Base-by-base conservation (phyloP, 1,140 invertebrate species). In the Pantala flavescens region DNA sequence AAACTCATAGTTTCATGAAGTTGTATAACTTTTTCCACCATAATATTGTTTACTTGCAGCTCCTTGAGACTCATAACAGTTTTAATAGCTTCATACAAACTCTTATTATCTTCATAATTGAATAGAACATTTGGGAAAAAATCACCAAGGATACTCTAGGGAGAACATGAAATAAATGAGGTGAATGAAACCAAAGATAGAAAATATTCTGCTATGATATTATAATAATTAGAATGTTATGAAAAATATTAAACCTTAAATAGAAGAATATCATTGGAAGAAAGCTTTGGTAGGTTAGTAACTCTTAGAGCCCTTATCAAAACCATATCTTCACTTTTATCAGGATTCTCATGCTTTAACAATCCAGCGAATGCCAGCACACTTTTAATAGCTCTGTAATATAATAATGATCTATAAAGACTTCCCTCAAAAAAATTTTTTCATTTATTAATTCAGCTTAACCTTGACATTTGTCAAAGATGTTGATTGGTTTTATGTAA, bases 1-100 rank as follows among this genome's bases (percentile, higher is more conserved):
- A 97, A 94, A 78, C 91, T 89, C 91, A 97, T 93, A 70, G 94
- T 97, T 82, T 97, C 94, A 79, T 95, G 93, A 12, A 96, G 83
- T 82, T 94, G 92, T 70, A 93, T 90, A 24, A 90, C 89, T 86
- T 97, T 97, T 36, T 86, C 83, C 23, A 94, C 86, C 23, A 89
- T 79, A 73, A 88, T 88, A 0, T 82, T 77, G 77, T 89, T 88
- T 0, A 88, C 80, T 81, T 92, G 90, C 7, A 91, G 78, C 70
- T 83, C 84, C 42, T 82, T 82, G 70, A 88, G 81, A 24, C 83
- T 76, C 76, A 89, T 81, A n/a, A 84, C 79, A 55, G 78, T 43
- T 24, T 82, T 80, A 23, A 91, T 88, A 12, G 87, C 87, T 24
- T 85, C 83, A 77, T 89, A 84, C 77, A 93, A 86, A n/a, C 86